A percentile compares a stretch with the other conserved stretches of the same genome.
These are phyloP conservation scores for Sternarchorhynchus goeldii DNA, from an alignment of 2,797 vertebrate genomes.

Conservation along the genomic window DNA sequence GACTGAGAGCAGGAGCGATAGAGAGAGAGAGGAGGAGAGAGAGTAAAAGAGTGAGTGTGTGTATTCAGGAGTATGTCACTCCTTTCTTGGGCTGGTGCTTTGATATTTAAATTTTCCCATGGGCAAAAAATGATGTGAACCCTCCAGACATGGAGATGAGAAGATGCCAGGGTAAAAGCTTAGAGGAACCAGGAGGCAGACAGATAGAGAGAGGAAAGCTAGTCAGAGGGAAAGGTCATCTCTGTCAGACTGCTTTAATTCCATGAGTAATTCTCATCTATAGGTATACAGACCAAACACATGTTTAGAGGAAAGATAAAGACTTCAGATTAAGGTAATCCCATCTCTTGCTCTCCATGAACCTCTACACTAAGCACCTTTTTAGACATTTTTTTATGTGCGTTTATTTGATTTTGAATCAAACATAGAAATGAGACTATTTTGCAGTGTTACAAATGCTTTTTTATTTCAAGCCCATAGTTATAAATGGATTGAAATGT, in stretches of 20 bases:
- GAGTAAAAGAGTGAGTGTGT: neutral
- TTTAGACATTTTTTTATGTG: neutral
- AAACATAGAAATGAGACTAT: slow-evolving; percentile 2
- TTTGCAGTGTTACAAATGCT: neutral
- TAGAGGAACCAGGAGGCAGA: slow-evolving; percentile 1
- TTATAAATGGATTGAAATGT: slow-evolving; percentile 17
- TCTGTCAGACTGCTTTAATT: slow-evolving; percentile 4
- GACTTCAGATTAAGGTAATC: neutral
- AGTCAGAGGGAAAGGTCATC: slow-evolving; percentile 3
- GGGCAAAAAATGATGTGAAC: slow-evolving; percentile 33
- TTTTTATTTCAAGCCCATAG: neutral
- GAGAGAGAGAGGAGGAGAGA: neutral
- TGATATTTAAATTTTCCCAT: slow-evolving; percentile 40
- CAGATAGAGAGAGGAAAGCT: neutral
- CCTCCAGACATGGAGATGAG: slow-evolving; percentile 20
- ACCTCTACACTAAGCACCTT: neutral
- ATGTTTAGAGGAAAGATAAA: neutral
- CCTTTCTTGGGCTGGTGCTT: slow-evolving; percentile 21
- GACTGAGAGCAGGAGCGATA: neutral
- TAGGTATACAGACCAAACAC: neutral
- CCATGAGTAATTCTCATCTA: neutral
- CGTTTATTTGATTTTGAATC: slow-evolving; percentile 14
- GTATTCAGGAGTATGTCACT: slow-evolving; percentile 11
- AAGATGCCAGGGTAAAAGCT: slow-evolving; percentile 15
- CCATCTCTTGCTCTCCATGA: neutral